Percentiles rank a stretch among this genome's conserved stretches.
phyloP scores from a whole-genome alignment of 2,888 invertebrate species.

The Stenichneumon culpator region DNA sequence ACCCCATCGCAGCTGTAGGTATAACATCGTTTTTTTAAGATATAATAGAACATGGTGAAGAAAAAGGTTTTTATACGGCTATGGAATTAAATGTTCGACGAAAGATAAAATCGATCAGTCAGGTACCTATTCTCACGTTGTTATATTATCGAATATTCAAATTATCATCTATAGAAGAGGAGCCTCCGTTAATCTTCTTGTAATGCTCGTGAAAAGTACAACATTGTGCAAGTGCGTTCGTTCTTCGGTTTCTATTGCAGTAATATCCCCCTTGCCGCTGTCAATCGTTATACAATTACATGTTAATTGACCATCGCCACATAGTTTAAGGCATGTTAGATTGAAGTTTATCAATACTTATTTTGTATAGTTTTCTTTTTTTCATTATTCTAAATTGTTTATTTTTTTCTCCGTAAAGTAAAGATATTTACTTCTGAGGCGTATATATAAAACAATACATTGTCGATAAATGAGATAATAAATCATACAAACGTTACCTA shows the following conservation, averaged over 20 bases:
- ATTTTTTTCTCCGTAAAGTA: conserved; percentile 76
- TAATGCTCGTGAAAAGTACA: conserved; percentile 35
- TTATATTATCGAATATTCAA: conserved; percentile 13
- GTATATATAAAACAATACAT: conserved; percentile 76
- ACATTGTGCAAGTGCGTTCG: conserved; percentile 33
- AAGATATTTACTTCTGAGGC: conserved; percentile 72
- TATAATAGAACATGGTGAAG: not conserved
- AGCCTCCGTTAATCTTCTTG: conserved; percentile 12
- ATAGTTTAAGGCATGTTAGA: conserved; percentile 52
- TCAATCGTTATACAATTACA: conserved; percentile 47
- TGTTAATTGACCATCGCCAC: conserved; percentile 53
- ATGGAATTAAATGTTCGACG: not conserved
- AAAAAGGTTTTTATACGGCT: not conserved
- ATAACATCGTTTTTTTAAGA: not conserved
- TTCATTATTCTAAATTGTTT: conserved; percentile 74
- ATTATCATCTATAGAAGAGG: conserved; percentile 10
- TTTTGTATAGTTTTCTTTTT: conserved; percentile 57
- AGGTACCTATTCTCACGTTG: not conserved
- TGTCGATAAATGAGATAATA: conserved; percentile 69
- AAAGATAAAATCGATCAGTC: conserved; percentile 10
- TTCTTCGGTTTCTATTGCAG: conserved; percentile 38
- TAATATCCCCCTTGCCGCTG: conserved; percentile 25
- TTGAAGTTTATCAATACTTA: conserved; percentile 50
- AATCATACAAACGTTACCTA: conserved; percentile 58
- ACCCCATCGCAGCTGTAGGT: not conserved